phyloP scores from a whole-genome alignment of 1,140 invertebrate genomes.

The Philopotamus ludificatus region DNA sequence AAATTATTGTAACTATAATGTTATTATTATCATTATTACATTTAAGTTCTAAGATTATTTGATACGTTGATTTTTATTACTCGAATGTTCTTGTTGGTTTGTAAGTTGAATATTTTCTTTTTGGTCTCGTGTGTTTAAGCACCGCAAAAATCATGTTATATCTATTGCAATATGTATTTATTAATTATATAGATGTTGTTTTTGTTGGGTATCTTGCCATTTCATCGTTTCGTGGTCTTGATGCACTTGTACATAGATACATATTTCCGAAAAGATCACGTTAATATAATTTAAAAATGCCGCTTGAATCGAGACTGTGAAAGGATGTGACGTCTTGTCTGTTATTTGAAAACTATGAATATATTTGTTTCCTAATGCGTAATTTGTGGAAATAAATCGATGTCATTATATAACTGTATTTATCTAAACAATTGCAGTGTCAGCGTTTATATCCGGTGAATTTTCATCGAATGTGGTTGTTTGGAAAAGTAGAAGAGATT shows the following conservation, averaged over 20 bases:
- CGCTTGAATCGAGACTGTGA: neutral
- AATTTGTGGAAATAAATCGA: no score
- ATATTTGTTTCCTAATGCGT: no score
- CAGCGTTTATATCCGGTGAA: no score
- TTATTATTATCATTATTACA: conserved; percentile 30
- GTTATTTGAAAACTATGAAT: neutral
- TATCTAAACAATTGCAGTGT: no score
- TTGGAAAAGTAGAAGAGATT: conserved; percentile 6
- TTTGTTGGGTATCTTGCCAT: neutral
- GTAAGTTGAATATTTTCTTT: conserved; percentile 31
- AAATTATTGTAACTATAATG: conserved; percentile 41
- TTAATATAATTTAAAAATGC: no score
- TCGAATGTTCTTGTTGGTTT: conserved; percentile 37
- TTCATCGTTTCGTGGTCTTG: neutral
- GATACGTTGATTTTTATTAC: conserved; percentile 34
- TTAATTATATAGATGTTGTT: neutral
- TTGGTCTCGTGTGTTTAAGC: neutral
- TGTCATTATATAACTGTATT: no score
- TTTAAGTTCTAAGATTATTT: conserved; percentile 33
- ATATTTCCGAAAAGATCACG: neutral
- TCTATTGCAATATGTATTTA: neutral
- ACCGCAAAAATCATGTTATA: neutral
- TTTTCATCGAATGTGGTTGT: neutral
- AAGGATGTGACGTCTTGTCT: neutral
- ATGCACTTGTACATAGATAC: neutral